Base-by-base conservation (phyloP, 2,888 invertebrate species). In the Malacosoma neustria region DNA sequence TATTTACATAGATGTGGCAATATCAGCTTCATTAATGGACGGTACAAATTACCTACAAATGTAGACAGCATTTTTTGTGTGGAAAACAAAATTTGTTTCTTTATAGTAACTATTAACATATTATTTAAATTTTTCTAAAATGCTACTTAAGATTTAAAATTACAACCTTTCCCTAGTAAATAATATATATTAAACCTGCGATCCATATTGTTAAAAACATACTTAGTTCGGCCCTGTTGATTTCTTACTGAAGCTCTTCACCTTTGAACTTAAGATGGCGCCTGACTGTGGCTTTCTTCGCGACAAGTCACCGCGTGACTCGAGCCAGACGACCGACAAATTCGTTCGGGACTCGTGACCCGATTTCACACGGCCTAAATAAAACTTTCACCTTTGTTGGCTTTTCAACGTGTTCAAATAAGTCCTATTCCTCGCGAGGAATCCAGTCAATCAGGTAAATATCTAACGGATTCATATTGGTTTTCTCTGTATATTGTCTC, bases 181-280 rank as follows among this genome's bases (percentile, higher is more conserved):
- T n/a, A n/a, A n/a, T n/a, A n/a, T n/a, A n/a, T n/a, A n/a, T n/a
- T n/a, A n/a, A n/a, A n/a, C n/a, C n/a, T n/a, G n/a, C n/a, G n/a
- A n/a, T n/a, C n/a, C n/a, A n/a, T n/a, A n/a, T n/a, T n/a, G n/a
- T n/a, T n/a, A n/a, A n/a, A n/a, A n/a, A n/a, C n/a, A n/a, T n/a
- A n/a, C 22, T 22, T 9, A 22, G 9, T 22, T 5, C 22, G 22
- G 4, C 22, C 22, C 22, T 22, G 22, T 22, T 13, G 34, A 44
- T 41, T 53, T 48, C 53, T 52, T 51, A 49, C 15, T 34, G 43
- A 29, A 41, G 50, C 45, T 54, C 51, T 58, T 61, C 53, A 67
- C 60, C 64, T 67, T 60, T 63, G 59, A 66, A 66, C 62, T 65
- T 63, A 47, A 57, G 57, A 60, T 54, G 42, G 35, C 39, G 38